phyloP scores from a whole-genome alignment of 2,888 invertebrate species.

The Dolomedes plantarius region DNA sequence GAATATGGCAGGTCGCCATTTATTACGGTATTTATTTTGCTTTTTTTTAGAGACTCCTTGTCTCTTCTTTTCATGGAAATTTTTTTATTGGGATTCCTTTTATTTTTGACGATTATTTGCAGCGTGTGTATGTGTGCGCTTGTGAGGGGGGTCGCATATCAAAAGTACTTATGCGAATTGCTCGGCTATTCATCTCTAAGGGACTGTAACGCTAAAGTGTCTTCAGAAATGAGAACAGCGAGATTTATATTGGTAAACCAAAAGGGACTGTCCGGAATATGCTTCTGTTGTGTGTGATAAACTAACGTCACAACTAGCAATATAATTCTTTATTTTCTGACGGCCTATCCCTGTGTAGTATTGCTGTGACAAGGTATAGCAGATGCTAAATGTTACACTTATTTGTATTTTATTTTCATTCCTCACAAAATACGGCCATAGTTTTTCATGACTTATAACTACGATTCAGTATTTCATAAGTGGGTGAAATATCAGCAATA shows the following conservation, averaged over 20 bases:
- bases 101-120: constrained; percentile 41
- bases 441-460: too few species aligned
- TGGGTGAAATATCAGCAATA: too few species aligned
- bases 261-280: background rate
- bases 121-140: too few species aligned
- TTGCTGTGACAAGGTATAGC: too few species aligned
- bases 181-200: constrained; percentile 41
- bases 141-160: constrained; percentile 32
- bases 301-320: background rate
- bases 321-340: too few species aligned
- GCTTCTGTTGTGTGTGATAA: background rate
- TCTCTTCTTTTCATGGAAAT: constrained; percentile 17
- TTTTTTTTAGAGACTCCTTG: constrained; percentile 27
- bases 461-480: too few species aligned
- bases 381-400: too few species aligned
- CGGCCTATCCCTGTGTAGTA: too few species aligned
- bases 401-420: too few species aligned
- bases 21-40: constrained; percentile 61
- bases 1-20: constrained; percentile 69
- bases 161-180: constrained; percentile 50
- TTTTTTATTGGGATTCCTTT: constrained; percentile 42
- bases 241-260: constrained; percentile 7
- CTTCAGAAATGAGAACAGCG: constrained; percentile 41
- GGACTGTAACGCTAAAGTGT: constrained; percentile 29
- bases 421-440: too few species aligned